phyloP scores from a whole-genome alignment of 2,888 invertebrate species.

The Schizotus pectinicornis region DNA sequence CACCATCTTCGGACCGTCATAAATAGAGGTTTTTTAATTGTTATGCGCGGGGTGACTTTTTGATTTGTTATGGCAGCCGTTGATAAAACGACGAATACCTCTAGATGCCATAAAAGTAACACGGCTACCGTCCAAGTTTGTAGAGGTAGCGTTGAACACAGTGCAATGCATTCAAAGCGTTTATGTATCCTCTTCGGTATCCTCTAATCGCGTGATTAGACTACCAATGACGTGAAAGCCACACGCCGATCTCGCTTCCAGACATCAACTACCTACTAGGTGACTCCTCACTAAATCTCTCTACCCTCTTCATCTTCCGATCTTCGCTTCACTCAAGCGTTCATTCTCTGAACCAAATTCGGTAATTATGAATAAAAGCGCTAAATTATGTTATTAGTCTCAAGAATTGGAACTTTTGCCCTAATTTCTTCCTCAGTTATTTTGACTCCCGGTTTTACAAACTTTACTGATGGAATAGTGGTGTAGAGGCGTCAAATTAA shows the following conservation, averaged over 20 bases:
- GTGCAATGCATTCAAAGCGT: slow-evolving; percentile 19
- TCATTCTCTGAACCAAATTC: too few relatives aligned
- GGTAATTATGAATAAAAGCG: too few relatives aligned
- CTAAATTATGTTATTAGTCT: too few relatives aligned
- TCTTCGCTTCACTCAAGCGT: too few relatives aligned
- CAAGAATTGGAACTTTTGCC: too few relatives aligned
- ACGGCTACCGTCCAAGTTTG: slow-evolving; percentile 20
- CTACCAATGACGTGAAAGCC: slow-evolving; percentile 20
- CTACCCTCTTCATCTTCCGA: too few relatives aligned
- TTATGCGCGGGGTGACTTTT: slow-evolving; percentile 18
- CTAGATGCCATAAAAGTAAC: slow-evolving; percentile 5
- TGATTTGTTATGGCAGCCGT: slow-evolving; percentile 19
- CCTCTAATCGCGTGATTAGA: slow-evolving; percentile 20
- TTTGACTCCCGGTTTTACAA: too few relatives aligned
- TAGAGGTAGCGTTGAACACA: neutral
- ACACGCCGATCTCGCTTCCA: slow-evolving; percentile 15
- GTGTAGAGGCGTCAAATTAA: too few relatives aligned
- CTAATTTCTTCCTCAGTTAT: too few relatives aligned
- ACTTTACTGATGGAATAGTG: too few relatives aligned
- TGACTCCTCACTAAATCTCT: neutral
- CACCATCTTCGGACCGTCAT: slow-evolving; percentile 7
- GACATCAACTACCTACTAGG: neutral
- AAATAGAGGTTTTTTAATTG: slow-evolving; percentile 8
- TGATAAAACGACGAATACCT: neutral
- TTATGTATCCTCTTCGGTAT: slow-evolving; percentile 17